These are phyloP conservation scores for Potamarius usumacintae DNA, from an alignment of 2,113 vertebrate genomes.

Conservation along the genomic window DNA sequence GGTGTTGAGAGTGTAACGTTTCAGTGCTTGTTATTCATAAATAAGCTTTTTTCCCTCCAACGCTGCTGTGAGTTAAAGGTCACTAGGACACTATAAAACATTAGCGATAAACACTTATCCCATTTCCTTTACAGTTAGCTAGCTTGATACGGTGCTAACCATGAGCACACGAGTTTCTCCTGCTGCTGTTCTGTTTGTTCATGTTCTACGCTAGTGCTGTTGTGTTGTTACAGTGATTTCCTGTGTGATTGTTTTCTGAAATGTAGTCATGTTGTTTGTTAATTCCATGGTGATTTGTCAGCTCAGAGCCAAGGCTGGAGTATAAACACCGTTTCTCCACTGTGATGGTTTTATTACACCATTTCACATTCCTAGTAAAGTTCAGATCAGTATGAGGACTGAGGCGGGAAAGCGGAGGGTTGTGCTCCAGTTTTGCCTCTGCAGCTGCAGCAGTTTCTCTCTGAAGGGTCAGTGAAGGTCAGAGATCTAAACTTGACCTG, in stretches of 20 bases:
- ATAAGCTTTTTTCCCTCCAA: slow-evolving; percentile 18
- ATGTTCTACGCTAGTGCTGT: neutral
- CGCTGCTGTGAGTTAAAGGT: neutral
- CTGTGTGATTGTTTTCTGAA: neutral
- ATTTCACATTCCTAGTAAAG: neutral
- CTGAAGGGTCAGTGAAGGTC: slow-evolving; percentile 26
- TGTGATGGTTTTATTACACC: neutral
- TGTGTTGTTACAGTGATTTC: neutral
- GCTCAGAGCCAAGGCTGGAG: neutral
- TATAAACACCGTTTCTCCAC: neutral
- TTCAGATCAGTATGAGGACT: neutral
- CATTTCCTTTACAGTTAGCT: neutral
- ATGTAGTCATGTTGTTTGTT: neutral
- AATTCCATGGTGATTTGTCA: neutral
- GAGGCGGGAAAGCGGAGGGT: slow-evolving; percentile 3
- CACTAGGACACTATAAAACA: neutral
- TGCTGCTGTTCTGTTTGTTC: neutral
- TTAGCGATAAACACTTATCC: neutral
- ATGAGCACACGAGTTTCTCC: neutral
- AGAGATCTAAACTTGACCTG: neutral
- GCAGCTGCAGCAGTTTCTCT: slow-evolving; percentile 38
- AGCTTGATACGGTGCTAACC: neutral
- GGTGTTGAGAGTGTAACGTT: slow-evolving; percentile 58
- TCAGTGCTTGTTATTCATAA: slow-evolving; percentile 52
- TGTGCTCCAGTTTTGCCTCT: slow-evolving; percentile 22